These are phyloP conservation scores for Stegana nigrithorax DNA, from an alignment of 2,888 invertebrate species.

Conservation along the genomic window DNA sequence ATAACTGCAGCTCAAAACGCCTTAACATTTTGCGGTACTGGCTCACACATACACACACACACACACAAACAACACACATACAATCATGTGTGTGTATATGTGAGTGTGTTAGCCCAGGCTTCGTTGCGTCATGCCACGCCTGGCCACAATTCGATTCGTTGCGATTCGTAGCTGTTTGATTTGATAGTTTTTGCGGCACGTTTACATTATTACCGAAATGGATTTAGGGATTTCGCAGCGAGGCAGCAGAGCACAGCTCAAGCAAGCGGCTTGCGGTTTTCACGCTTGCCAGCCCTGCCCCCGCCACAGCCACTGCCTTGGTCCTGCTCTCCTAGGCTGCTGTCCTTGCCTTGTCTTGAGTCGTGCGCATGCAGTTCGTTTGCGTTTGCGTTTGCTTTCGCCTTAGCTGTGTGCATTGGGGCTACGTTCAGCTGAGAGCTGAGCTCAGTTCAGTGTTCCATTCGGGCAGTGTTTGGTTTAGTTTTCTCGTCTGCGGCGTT, in stretches of 20 bases:
- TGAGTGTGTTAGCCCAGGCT: not conserved
- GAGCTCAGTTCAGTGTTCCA: not conserved
- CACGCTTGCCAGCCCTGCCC: not conserved
- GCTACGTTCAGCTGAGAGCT: not conserved
- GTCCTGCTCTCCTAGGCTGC: too few relatives aligned
- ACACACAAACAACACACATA: too few relatives aligned
- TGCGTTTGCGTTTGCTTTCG: slow-evolving; percentile 10
- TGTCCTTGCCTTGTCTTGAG: not conserved
- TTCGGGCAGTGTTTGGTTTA: slow-evolving; percentile 11
- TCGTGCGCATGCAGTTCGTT: not conserved
- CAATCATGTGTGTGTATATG: not conserved
- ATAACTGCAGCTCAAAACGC: too few relatives aligned
- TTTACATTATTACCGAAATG: slow-evolving; percentile 18
- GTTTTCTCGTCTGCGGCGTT: slow-evolving; percentile 18
- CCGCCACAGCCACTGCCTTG: too few relatives aligned
- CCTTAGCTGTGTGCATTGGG: slow-evolving; percentile 22
- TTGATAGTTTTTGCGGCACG: slow-evolving; percentile 15
- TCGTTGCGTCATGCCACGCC: not conserved
- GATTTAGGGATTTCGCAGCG: slow-evolving; percentile 11
- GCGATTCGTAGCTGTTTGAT: slow-evolving; percentile 15
- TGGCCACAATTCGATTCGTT: not conserved
- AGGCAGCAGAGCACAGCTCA: not conserved
- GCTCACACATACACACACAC: too few relatives aligned
- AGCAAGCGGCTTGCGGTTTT: not conserved
- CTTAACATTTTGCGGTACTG: too few relatives aligned